phyloP scores from a whole-genome alignment of 2,888 invertebrate genomes.

The Troides aeacus region DNA sequence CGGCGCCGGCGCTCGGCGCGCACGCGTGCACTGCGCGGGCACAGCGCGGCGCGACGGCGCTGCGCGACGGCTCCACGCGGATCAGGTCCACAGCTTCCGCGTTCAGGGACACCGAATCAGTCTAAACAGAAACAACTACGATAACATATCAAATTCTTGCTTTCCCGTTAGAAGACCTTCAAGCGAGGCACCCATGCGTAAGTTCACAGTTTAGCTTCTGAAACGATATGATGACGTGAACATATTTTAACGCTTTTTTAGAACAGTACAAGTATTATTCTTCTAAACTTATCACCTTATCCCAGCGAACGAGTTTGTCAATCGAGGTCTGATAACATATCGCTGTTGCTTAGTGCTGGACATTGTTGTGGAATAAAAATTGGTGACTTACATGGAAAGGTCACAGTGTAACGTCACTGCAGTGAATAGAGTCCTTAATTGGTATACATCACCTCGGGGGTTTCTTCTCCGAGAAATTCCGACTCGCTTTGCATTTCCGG shows the following conservation, averaged over 20 bases:
- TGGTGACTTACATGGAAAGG: not conserved
- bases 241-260: too few species aligned
- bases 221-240: too few species aligned
- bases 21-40: slow-evolving; percentile 38
- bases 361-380: not conserved
- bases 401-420: too few species aligned
- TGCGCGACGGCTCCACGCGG: slow-evolving; percentile 42
- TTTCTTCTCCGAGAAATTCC: not conserved
- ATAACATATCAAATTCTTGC: too few species aligned
- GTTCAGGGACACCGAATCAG: slow-evolving; percentile 12
- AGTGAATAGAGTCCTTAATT: not conserved
- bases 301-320: too few species aligned
- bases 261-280: too few species aligned
- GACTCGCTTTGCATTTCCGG: slow-evolving; percentile 2
- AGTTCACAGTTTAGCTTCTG: too few species aligned
- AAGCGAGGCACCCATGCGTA: too few species aligned
- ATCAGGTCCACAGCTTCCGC: slow-evolving; percentile 17
- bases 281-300: too few species aligned
- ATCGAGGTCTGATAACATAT: too few species aligned
- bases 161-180: too few species aligned
- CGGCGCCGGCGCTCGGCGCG: slow-evolving; percentile 36
- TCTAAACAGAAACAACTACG: not conserved
- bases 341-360: too few species aligned
- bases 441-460: not conserved
- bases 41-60: slow-evolving; percentile 40